Percentiles rank a stretch among this genome's conserved stretches.
Evolutionary conservation across 2,113 vertebrate genomes (phyloP).

Genomic region (Gnathochromis pfefferi): DNA sequence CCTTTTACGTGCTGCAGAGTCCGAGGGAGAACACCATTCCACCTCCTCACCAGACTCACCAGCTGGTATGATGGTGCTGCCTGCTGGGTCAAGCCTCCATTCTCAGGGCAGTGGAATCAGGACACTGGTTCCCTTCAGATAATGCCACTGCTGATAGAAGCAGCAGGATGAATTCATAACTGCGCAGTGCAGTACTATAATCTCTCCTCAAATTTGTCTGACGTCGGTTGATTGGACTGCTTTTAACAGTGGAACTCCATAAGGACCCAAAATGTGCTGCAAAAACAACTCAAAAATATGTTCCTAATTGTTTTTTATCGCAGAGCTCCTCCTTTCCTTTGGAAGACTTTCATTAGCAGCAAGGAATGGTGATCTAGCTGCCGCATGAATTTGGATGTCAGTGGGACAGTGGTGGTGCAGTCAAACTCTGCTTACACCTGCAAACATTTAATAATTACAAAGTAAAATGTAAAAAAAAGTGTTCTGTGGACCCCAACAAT

Average conservation of each 20-base stretch:
- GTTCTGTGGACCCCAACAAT: not conserved
- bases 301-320: not conserved
- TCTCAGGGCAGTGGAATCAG: not conserved
- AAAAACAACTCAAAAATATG: not conserved
- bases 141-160: not conserved
- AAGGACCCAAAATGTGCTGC: not conserved
- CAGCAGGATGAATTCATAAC: not conserved
- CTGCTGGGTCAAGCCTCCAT: not conserved
- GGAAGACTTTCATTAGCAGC: not conserved
- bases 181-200: not conserved
- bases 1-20: not conserved
- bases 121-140: not conserved
- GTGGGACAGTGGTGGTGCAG: not conserved
- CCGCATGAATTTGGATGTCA: not conserved
- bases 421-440: not conserved
- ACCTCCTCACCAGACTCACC: not conserved
- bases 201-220: not conserved
- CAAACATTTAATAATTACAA: not conserved
- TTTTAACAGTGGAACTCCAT: not conserved
- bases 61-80: not conserved
- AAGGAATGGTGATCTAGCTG: not conserved
- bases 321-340: not conserved
- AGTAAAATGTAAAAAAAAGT: not conserved
- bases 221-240: not conserved
- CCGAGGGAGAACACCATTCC: not conserved